These are phyloP conservation scores for Beaufortia kweichowensis DNA, from an alignment of 2,113 vertebrate species.

Conservation along the genomic window DNA sequence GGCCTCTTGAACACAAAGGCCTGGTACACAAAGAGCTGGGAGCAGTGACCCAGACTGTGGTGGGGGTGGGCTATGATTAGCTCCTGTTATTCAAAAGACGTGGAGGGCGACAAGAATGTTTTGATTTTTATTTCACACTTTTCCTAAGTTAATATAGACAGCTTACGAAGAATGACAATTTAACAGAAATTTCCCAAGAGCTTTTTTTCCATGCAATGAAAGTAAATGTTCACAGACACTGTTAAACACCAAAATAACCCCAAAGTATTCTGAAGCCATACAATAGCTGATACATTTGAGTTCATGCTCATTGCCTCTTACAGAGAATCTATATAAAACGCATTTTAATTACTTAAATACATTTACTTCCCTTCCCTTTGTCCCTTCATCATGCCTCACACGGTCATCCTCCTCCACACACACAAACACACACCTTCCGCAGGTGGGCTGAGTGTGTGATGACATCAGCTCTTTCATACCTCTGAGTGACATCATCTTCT, in stretches of 20 bases:
- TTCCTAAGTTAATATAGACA: too few species aligned
- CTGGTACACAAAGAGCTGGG: slow-evolving; percentile 65
- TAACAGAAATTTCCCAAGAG: too few species aligned
- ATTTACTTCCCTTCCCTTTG: background rate
- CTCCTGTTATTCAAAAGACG: slow-evolving; percentile 19
- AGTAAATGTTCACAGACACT: background rate
- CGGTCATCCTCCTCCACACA: slow-evolving; percentile 37
- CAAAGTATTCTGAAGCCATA: too few species aligned
- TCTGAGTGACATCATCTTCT: slow-evolving; percentile 40
- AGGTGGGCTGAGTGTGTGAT: slow-evolving; percentile 60
- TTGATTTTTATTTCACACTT: background rate
- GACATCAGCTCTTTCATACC: slow-evolving; percentile 63
- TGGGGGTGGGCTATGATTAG: slow-evolving; percentile 28
- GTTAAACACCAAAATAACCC: too few species aligned
- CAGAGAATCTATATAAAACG: background rate
- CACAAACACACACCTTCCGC: slow-evolving; percentile 51
- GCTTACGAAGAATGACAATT: too few species aligned
- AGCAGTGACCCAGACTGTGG: slow-evolving; percentile 55
- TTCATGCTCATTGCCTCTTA: too few species aligned
- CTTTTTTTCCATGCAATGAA: too few species aligned
- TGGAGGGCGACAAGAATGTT: slow-evolving; percentile 23
- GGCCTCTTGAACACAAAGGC: slow-evolving; percentile 72
- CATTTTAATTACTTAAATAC: too few species aligned
- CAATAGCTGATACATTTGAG: too few species aligned
- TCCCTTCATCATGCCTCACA: slow-evolving; percentile 11